These are phyloP conservation scores for Gnathonemus echidnorhynchus DNA, from an alignment of 2,113 vertebrate species.

Conservation along the genomic window DNA sequence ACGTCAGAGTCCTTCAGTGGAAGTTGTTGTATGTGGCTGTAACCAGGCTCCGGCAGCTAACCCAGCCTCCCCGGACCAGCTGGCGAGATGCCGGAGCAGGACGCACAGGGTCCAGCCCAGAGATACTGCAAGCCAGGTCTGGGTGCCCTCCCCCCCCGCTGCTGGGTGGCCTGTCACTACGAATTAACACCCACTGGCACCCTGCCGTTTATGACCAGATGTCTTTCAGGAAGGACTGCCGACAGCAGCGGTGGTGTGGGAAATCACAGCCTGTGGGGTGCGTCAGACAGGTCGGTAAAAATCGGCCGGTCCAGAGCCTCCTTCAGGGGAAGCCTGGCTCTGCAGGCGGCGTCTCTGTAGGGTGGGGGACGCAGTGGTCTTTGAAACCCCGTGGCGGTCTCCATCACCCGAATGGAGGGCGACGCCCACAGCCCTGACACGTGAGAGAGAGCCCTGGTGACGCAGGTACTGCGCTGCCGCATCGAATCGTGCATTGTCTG, in stretches of 20 bases:
- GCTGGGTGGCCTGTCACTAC: constrained; percentile 4
- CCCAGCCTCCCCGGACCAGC: not conserved
- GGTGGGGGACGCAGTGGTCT: constrained; percentile 64
- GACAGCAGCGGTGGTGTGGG: not conserved
- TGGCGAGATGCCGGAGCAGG: not conserved
- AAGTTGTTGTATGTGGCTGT: not conserved
- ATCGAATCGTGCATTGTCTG: not conserved
- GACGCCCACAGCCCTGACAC: constrained; percentile 62
- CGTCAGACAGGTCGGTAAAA: constrained; percentile 36
- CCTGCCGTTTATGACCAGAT: not conserved
- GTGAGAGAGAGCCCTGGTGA: constrained; percentile 61
- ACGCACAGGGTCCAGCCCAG: not conserved
- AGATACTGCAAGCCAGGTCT: not conserved
- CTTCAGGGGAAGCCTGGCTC: constrained; percentile 48
- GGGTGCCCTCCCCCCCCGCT: not conserved
- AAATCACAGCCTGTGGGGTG: constrained; percentile 22
- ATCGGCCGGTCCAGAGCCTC: constrained; percentile 34
- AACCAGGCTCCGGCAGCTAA: not conserved
- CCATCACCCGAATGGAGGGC: constrained; percentile 61
- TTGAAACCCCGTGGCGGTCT: constrained; percentile 63
- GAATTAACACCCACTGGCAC: not conserved
- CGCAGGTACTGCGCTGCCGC: constrained; percentile 31
- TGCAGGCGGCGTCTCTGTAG: constrained; percentile 59
- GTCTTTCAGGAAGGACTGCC: not conserved
- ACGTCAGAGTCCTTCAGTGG: not conserved